Conservation (phyloP, 2,888 invertebrate species). For the Mesoligia furuncula region DNA sequence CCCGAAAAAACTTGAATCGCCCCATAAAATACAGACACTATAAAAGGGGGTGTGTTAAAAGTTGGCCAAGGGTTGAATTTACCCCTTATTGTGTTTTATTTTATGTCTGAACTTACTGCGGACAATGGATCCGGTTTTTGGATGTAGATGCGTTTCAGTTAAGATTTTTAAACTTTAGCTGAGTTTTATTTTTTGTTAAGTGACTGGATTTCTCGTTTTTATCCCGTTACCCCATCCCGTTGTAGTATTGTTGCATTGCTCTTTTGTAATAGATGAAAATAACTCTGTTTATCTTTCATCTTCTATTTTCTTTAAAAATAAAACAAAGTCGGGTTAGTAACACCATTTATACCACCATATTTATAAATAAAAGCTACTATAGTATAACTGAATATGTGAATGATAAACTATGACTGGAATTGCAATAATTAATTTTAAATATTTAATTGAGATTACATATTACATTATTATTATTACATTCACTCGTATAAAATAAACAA, state of each 20-base stretch:
- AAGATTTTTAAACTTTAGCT: background rate
- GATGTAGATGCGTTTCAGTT: slow-evolving; percentile 14
- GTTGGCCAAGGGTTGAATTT: slow-evolving; percentile 53
- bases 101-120: slow-evolving; percentile 54
- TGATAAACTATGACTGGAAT: too few relatives aligned
- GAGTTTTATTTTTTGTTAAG: background rate
- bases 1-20: slow-evolving; percentile 48
- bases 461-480: too few relatives aligned
- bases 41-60: slow-evolving; percentile 56
- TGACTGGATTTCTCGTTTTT: background rate
- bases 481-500: too few relatives aligned
- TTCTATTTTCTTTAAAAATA: too few relatives aligned
- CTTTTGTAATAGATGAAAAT: background rate
- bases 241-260: background rate
- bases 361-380: too few relatives aligned
- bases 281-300: background rate
- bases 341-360: too few relatives aligned
- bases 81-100: slow-evolving; percentile 64
- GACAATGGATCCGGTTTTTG: slow-evolving; percentile 20
- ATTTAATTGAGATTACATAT: too few relatives aligned
- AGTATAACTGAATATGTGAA: too few relatives aligned
- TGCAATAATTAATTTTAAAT: too few relatives aligned
- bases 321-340: too few relatives aligned
- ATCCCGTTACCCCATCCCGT: background rate
- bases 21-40: slow-evolving; percentile 63